Base-by-base conservation (phyloP, 2,113 vertebrate genomes). In the Cyanoramphus novaezelandiae region DNA sequence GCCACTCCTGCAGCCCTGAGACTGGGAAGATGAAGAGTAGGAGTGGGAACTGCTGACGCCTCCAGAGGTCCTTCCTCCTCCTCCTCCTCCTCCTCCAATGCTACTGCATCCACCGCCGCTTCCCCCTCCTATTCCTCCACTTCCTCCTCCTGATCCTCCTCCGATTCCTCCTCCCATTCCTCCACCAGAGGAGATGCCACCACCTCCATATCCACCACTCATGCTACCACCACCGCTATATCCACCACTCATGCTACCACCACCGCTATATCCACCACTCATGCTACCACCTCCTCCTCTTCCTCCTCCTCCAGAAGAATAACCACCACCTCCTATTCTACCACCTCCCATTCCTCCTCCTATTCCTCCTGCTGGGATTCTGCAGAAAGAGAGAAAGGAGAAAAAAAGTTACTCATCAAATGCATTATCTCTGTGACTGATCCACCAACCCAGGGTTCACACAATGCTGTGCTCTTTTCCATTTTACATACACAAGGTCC, bases 1-100 rank as follows among this genome's bases (percentile, higher is more conserved):
- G 0, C 96, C 88, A 4, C 52, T 47, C n/a, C 94, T 95, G 94
- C 95, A 95, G 53, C 94, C 76, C 70, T 97, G 94, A 37, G 96
- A 95, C 47, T 97, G 96, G 70, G 96, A 97, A 64, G 96, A 97
- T 21, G 96, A 97, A 52, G 96, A 94, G 84, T 97, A 97, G 84
- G 95, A 95, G 84, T 97, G 96, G 93, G 95, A 97, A 28, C 83
- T 71, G 84, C 95, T 97, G 81, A 86, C 4, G 2, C 94, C 94
- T 85, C 96, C 96, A 15, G 95, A 97, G 14, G 37, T 25, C 53
- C 91, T 95, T 93, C 95, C 94, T 89, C 96, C 96, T 60, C 96
- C 94, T 55, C 92, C 90, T 47, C 72, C 39, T 52, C 82, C 89
- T 78, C 88, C 88, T 90, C 71, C 77, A 8, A 85, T 31, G 11